Evolutionary conservation across 2,797 vertebrate species (phyloP).

Genomic region (Sebastes itinus): DNA sequence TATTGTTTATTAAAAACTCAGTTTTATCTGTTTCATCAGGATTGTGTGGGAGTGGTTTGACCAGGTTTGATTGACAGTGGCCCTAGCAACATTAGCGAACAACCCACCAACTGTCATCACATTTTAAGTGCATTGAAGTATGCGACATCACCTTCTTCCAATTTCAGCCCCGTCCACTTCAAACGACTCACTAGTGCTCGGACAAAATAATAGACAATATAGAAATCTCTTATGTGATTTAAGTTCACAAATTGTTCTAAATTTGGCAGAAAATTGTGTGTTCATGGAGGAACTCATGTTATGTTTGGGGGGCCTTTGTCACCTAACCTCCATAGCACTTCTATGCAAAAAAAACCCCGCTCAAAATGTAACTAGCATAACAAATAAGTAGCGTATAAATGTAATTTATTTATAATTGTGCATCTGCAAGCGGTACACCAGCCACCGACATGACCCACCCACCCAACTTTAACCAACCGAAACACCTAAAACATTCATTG

Average conservation of each 20-base stretch:
- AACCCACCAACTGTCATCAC: neutral
- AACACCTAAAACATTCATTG: slow-evolving; percentile 1
- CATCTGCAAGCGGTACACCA: neutral
- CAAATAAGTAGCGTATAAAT: neutral
- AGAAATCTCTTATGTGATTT: neutral
- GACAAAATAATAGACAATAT: neutral
- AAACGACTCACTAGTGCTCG: neutral
- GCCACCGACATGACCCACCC: neutral
- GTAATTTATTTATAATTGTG: neutral
- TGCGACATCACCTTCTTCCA: neutral
- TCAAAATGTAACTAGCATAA: neutral
- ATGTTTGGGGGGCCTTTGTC: neutral
- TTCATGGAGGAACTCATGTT: neutral
- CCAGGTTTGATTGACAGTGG: neutral
- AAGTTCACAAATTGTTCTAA: no score
- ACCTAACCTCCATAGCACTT: neutral
- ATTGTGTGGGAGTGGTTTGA: neutral
- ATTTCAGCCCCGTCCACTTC: neutral
- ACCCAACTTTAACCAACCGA: neutral
- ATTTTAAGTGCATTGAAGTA: neutral
- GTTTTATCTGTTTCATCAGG: no score
- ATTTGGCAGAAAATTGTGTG: neutral
- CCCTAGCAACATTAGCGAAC: neutral
- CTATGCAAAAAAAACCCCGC: neutral
- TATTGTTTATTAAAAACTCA: no score